These are phyloP conservation scores for Rosalia funebris DNA, from an alignment of 2,888 invertebrate genomes.

Conservation along the genomic window DNA sequence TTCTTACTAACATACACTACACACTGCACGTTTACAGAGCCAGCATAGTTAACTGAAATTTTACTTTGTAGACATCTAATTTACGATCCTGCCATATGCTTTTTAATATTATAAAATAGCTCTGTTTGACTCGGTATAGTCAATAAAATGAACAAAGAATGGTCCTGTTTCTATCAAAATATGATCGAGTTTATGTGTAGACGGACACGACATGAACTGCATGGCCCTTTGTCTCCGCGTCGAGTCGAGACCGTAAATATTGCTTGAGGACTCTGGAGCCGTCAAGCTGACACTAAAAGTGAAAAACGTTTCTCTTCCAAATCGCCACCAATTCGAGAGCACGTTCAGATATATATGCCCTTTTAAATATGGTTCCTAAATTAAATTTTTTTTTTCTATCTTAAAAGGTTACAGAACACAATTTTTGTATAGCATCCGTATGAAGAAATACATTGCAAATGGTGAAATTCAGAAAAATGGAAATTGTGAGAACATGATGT, in stretches of 20 bases:
- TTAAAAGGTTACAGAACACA: no score
- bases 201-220: conserved; percentile 54
- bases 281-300: conserved; percentile 47
- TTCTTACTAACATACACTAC: no score
- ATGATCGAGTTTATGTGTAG: conserved; percentile 56
- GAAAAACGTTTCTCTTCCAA: conserved; percentile 46
- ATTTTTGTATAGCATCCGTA: no score
- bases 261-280: conserved; percentile 49
- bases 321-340: conserved; percentile 29
- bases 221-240: conserved; percentile 54
- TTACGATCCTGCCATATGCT: conserved; percentile 10
- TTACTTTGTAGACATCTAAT: conserved; percentile 14
- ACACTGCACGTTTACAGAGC: no score
- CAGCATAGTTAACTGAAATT: no score
- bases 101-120: conserved; percentile 14
- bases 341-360: conserved; percentile 20
- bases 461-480: no score
- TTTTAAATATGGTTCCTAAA: no score
- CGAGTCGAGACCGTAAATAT: conserved; percentile 54
- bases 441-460: no score
- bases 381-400: no score
- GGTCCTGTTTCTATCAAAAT: conserved; percentile 51
- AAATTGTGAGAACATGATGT: no score
- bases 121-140: conserved; percentile 29
- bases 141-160: conserved; percentile 55